Evolutionary conservation across 1,140 invertebrate species (phyloP).

Genomic region (Vanessa tameamea): DNA sequence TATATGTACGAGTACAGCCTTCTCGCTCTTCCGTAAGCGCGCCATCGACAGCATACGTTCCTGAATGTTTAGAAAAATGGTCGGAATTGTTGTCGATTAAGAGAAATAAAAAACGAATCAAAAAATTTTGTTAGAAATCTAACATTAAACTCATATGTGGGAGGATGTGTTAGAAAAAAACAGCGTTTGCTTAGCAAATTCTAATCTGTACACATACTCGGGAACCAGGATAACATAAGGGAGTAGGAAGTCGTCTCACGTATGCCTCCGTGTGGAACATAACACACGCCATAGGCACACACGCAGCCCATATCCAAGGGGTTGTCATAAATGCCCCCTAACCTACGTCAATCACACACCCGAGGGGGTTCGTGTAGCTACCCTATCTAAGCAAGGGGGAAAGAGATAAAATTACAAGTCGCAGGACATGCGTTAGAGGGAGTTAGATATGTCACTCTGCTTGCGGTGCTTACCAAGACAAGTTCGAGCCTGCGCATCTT

Average conservation of each 20-base stretch:
- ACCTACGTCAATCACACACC: slow-evolving; percentile 60
- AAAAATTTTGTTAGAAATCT: slow-evolving; percentile 42
- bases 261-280: slow-evolving; percentile 66
- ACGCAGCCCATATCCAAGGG: slow-evolving; percentile 68
- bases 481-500: slow-evolving; percentile 77
- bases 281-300: slow-evolving; percentile 65
- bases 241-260: slow-evolving; percentile 59
- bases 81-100: slow-evolving; percentile 7
- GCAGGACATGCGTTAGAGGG: slow-evolving; percentile 57
- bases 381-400: slow-evolving; percentile 64
- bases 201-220: slow-evolving; percentile 80
- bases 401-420: slow-evolving; percentile 46
- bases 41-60: neutral
- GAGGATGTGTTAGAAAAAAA: slow-evolving; percentile 70
- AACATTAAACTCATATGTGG: slow-evolving; percentile 53
- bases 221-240: slow-evolving; percentile 65
- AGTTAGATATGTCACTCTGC: slow-evolving; percentile 57
- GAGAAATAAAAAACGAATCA: slow-evolving; percentile 1
- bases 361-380: slow-evolving; percentile 41
- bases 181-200: slow-evolving; percentile 78
- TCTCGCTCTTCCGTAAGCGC: slow-evolving; percentile 34
- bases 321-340: slow-evolving; percentile 62
- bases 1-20: slow-evolving; percentile 14
- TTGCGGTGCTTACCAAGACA: slow-evolving; percentile 56
- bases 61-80: slow-evolving; percentile 22